Evolutionary conservation across 2,888 invertebrate genomes (phyloP), one percentile per base, ranked within the genome.

Genomic region (Tetragonula carbonaria): DNA sequence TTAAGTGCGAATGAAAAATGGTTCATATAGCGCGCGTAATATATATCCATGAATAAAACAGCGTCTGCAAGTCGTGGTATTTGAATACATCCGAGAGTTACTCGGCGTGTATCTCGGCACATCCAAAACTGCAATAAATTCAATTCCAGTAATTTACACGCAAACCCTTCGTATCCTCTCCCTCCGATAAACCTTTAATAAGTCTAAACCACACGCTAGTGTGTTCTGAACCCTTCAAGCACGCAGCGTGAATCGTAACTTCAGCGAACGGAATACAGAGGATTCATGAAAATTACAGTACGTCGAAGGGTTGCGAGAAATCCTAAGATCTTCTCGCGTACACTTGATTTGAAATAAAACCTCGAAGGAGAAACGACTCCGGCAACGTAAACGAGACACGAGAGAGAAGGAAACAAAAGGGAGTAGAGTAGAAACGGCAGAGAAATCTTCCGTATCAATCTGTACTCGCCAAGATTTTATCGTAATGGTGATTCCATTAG

Each of bases 401-500:
- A 62, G 16, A 28, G 16, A 18, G 18, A 62, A 62, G 18, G 28
- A 28, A 57, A 57, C n/a, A n/a, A 38, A 38, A 8, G 4, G 14
- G 4, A n/a, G n/a, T n/a, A 51, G 50, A 51, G 62, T 2, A 23
- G 16, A 18, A 50, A 11, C 21, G 45, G 5, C 14, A 21, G 21
- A 62, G 73, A 62, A 66, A 38, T 59, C 70, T 72, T 66, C 57
- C 51, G 71, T 65, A 51, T 78, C 53, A 53, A 59, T 53, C 21
- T 45, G 38, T 71, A 63, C 67, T 55, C 62, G 2, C 38, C 33
- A 67, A 67, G 78, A 81, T 78, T 55, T 73, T 72, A 81, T 81
- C 78, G 59, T 21, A 66, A 38, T 57, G 50, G 57, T 78, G 72
- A 81, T 81, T 81, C 45, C 78, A 72, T 78, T 81, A 81, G 33